Conservation (phyloP, 2,888 invertebrate species). For the Craniophora ligustri region DNA sequence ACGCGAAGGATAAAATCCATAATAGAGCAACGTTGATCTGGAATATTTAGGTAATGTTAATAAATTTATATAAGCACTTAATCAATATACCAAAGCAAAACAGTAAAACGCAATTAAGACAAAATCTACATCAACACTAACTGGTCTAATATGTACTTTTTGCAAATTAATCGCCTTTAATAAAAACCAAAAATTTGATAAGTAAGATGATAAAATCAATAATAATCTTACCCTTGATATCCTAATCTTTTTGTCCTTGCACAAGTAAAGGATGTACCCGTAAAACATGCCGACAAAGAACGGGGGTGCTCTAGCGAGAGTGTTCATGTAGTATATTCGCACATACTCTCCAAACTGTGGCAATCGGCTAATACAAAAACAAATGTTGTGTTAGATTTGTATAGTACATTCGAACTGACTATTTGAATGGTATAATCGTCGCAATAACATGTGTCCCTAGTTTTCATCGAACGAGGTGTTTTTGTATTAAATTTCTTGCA, state of each 20-base stretch:
- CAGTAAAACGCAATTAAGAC: no score
- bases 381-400: no score
- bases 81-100: no score
- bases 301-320: constrained; percentile 69
- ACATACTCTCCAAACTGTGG: constrained; percentile 51
- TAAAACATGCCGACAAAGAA: constrained; percentile 73
- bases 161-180: no score
- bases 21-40: constrained; percentile 60
- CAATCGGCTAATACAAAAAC: constrained; percentile 54
- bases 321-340: constrained; percentile 67
- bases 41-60: constrained; percentile 20
- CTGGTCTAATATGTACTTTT: no score
- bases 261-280: constrained; percentile 69
- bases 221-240: constrained; percentile 58
- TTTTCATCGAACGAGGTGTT: no score
- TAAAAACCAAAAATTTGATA: neutral
- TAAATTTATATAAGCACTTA: no score
- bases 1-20: constrained; percentile 61
- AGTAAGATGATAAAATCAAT: neutral
- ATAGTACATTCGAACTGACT: no score
- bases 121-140: no score
- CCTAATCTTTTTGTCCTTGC: constrained; percentile 59
- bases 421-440: no score
- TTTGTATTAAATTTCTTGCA: no score
- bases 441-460: no score